phyloP scores from a whole-genome alignment of 1,140 invertebrate species.

The Pachyrhynchus sulphureomaculatus region DNA sequence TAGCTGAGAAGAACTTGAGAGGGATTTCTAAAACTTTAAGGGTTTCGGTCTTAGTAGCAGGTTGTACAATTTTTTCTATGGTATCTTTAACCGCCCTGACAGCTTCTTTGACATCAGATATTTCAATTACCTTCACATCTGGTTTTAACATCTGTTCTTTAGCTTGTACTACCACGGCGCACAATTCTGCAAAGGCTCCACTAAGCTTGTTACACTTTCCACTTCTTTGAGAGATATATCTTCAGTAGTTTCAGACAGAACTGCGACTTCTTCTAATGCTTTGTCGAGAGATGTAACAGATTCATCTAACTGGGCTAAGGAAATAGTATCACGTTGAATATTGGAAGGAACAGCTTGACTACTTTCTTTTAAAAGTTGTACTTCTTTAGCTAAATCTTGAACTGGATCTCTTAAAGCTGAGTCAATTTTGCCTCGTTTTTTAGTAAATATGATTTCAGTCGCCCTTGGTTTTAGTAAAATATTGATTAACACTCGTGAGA shows the following conservation, averaged over 20 bases:
- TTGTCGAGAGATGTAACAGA: neutral
- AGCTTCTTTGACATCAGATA: constrained; percentile 9
- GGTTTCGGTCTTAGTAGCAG: neutral
- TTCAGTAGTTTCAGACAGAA: neutral
- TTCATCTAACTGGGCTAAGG: neutral
- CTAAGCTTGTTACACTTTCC: neutral
- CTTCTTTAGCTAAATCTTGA: neutral
- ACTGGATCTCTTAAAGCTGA: neutral
- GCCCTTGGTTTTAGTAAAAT: too few species aligned
- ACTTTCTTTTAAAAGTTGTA: neutral
- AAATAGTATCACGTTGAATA: neutral
- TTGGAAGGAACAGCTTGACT: neutral
- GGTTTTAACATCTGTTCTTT: constrained; percentile 14
- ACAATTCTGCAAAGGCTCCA: constrained; percentile 23
- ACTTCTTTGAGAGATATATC: too few species aligned
- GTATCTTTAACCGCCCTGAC: constrained; percentile 12
- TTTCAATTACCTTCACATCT: constrained; percentile 10
- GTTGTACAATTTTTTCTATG: neutral
- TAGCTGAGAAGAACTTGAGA: neutral
- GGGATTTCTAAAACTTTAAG: neutral
- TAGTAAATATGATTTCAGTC: too few species aligned
- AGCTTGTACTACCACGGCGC: constrained; percentile 10
- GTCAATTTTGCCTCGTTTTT: neutral
- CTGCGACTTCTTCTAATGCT: constrained; percentile 8
- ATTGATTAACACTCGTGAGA: too few species aligned